A percentile compares a stretch with the other conserved stretches of the same genome.
Conservation (phyloP, 2,113 vertebrate genomes). For the Neolamprologus toae region DNA sequence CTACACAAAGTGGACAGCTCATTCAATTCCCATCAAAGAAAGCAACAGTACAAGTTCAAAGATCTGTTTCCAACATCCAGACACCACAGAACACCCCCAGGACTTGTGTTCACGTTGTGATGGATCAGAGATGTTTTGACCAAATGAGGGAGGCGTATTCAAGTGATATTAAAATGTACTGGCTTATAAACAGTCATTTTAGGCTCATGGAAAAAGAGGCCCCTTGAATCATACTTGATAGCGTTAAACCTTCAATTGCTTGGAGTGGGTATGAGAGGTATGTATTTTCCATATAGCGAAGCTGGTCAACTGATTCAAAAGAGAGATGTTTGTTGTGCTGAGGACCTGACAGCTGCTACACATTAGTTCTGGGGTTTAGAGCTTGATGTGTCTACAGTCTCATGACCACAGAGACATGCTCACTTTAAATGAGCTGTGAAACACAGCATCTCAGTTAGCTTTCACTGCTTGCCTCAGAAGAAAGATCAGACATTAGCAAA, state of each 20-base stretch:
- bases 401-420: slow-evolving; percentile 43
- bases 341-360: slow-evolving; percentile 54
- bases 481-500: not conserved
- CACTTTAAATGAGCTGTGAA: slow-evolving; percentile 54
- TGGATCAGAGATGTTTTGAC: not conserved
- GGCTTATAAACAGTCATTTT: not conserved
- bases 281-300: slow-evolving; percentile 1
- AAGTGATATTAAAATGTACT: not conserved
- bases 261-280: not conserved
- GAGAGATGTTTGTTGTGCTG: slow-evolving; percentile 28
- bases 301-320: slow-evolving; percentile 13
- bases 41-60: not conserved
- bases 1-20: not conserved
- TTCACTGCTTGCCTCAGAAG: slow-evolving; percentile 10
- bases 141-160: not conserved
- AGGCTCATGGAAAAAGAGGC: not conserved
- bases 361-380: slow-evolving; percentile 54
- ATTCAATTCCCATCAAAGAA: not conserved
- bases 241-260: not conserved
- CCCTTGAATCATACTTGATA: not conserved
- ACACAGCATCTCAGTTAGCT: slow-evolving; percentile 19
- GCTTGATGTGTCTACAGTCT: slow-evolving; percentile 37
- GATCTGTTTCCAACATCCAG: not conserved
- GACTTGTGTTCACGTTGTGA: not conserved
- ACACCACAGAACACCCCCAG: not conserved